phyloP scores from a whole-genome alignment of 1,140 invertebrate species.

The Stegodyphus dumicola region DNA sequence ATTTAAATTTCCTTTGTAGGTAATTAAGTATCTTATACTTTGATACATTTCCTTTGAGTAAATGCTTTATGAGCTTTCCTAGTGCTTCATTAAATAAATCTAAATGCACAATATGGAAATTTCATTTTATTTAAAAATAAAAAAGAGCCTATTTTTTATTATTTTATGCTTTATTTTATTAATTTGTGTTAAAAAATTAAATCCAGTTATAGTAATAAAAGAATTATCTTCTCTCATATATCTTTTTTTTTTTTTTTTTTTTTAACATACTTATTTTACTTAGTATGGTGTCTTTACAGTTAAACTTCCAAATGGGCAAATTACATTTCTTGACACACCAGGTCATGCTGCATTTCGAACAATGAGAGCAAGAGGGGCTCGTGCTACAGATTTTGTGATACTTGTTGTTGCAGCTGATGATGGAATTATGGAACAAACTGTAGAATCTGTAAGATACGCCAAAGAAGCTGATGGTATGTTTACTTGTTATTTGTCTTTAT shows the following conservation, averaged over 20 bases:
- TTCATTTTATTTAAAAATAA: too few relatives aligned
- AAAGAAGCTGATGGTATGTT: slow-evolving; percentile 73
- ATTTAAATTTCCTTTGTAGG: too few relatives aligned
- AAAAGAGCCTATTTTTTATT: too few relatives aligned
- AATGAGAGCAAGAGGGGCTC: slow-evolving; percentile 91
- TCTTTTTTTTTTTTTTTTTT: background rate
- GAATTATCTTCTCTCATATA: too few relatives aligned
- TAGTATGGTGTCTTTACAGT: slow-evolving; percentile 70
- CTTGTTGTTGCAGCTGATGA: slow-evolving; percentile 98
- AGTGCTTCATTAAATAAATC: too few relatives aligned
- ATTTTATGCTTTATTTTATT: too few relatives aligned
- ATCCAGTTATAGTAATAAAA: too few relatives aligned
- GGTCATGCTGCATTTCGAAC: slow-evolving; percentile 96
- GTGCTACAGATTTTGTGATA: slow-evolving; percentile 93
- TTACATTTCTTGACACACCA: slow-evolving; percentile 99
- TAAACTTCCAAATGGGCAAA: slow-evolving; percentile 74
- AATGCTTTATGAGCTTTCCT: too few relatives aligned
- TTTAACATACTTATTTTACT: background rate
- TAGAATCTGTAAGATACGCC: slow-evolving; percentile 73
- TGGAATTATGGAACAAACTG: slow-evolving; percentile 98
- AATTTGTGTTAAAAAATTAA: too few relatives aligned
- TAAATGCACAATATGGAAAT: too few relatives aligned
- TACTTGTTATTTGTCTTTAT: background rate
- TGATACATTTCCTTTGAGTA: too few relatives aligned
- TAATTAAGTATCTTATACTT: too few relatives aligned